phyloP scores from a whole-genome alignment of 2,888 invertebrate species.

The Rhaphigaster nebulosa region DNA sequence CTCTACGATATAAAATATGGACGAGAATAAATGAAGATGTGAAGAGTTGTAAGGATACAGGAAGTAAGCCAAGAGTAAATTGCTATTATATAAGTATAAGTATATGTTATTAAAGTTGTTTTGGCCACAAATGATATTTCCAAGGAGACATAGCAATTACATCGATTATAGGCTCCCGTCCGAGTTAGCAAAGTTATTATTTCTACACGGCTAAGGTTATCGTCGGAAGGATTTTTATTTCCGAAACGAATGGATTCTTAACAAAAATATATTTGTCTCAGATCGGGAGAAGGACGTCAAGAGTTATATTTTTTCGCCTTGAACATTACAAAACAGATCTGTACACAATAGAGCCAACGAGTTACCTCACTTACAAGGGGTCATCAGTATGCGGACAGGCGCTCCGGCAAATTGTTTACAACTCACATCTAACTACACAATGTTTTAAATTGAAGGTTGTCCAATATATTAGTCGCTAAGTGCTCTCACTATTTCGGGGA shows the following conservation, averaged over 20 bases:
- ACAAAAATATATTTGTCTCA: slow-evolving; percentile 19
- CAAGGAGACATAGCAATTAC: slow-evolving; percentile 24
- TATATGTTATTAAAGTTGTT: slow-evolving; percentile 21
- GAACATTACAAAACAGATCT: slow-evolving; percentile 29
- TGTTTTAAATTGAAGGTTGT: slow-evolving; percentile 8
- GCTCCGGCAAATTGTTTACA: background rate
- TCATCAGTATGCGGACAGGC: background rate
- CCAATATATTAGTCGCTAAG: background rate
- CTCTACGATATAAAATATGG: too few species aligned
- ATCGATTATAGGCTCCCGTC: background rate
- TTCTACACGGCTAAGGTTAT: slow-evolving; percentile 28
- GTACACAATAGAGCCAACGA: background rate
- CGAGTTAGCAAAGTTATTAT: background rate
- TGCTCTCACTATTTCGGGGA: background rate
- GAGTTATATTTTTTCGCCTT: slow-evolving; percentile 13
- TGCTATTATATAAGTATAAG: slow-evolving; percentile 31
- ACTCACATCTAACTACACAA: background rate
- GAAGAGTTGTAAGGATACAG: background rate
- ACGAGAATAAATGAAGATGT: background rate
- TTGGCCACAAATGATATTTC: slow-evolving; percentile 25
- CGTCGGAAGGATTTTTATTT: background rate
- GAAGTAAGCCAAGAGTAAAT: slow-evolving; percentile 25
- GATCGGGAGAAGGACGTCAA: background rate
- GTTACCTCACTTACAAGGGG: background rate
- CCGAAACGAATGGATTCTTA: background rate